Evolutionary conservation across 2,113 vertebrate genomes (phyloP), one percentile per base, ranked within the genome.

Genomic region (Myotis yumanensis): DNA sequence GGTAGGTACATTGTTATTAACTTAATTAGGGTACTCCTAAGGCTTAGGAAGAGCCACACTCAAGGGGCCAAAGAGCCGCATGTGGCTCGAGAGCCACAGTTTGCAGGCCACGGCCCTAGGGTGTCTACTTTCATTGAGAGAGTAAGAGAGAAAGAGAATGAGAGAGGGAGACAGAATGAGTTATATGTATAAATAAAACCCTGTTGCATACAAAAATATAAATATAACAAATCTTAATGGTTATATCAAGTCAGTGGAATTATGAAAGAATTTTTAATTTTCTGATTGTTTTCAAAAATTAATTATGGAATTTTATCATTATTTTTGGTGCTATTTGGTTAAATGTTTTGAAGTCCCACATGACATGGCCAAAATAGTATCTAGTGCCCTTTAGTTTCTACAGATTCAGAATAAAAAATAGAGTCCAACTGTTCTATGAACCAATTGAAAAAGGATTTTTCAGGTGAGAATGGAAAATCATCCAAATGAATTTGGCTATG

Each of bases 401-500:
- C 7, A 93, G 16, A 62, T 37, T 92, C 92, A 83, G 51, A 88
- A 89, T 46, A 17, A 71, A 88, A 94, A 90, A 23, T 9, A 66
- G 5, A 71, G 4, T 37, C 81, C 28, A 25, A 35, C 1, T 83
- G 2, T 64, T 18, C 14, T 82, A n/a, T 81, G 23, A 30, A 82
- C 22, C 28, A 93, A 73, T 72, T 54, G 12, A 43, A 79, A 83
- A 84, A 32, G 28, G 30, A 64, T 48, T 75, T 86, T 92, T 94
- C 86, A 73, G 51, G 17, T n/a, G 59, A 64, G 43, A 76, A 64
- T 89, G 4, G 79, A 96, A 90, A 90, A 79, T 40, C 57, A 83
- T 11, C 51, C 59, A 73, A 69, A 69, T 15, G 17, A 89, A 92
- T 76, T 1, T 62, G 11, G 18, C 37, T 48, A 37, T 62, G 14